A percentile compares a stretch with the other conserved stretches of the same genome.
These are phyloP conservation scores for Aethes cnicana DNA, from an alignment of 2,888 invertebrate genomes.

Conservation along the genomic window DNA sequence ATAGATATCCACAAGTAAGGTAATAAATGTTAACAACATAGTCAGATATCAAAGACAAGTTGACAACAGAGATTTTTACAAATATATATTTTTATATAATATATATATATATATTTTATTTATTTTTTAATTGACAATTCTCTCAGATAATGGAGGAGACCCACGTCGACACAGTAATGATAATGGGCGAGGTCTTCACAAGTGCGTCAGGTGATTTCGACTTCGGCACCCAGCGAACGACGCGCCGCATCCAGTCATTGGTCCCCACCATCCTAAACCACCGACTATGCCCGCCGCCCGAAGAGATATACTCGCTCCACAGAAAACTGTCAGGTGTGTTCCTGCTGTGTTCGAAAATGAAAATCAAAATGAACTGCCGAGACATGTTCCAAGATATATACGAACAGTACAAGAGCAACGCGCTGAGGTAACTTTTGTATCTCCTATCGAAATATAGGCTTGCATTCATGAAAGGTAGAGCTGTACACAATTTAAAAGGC, in stretches of 20 bases:
- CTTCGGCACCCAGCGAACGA: constrained; percentile 92
- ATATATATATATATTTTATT: no score
- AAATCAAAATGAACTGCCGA: constrained; percentile 90
- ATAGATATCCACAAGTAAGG: no score
- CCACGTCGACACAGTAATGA: constrained; percentile 98
- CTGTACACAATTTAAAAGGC: no score
- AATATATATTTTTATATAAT: no score
- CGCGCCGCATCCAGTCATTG: constrained; percentile 90
- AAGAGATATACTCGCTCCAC: constrained; percentile 98
- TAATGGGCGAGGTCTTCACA: constrained; percentile 97
- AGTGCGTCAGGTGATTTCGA: constrained; percentile 88
- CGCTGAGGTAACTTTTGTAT: constrained; percentile 35
- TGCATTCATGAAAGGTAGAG: no score
- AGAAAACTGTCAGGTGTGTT: constrained; percentile 98
- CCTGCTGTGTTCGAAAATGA: constrained; percentile 93
- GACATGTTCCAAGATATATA: constrained; percentile 92
- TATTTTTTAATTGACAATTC: background rate
- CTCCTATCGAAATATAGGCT: no score
- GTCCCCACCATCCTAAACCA: constrained; percentile 97
- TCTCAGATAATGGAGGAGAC: constrained; percentile 93
- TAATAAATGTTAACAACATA: no score
- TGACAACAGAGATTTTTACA: no score
- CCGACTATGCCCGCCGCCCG: constrained; percentile 97
- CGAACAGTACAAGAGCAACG: constrained; percentile 80
- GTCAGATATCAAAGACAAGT: no score